Conservation (phyloP, 2,888 invertebrate genomes). For the Thecocarcelia acutangulata region DNA sequence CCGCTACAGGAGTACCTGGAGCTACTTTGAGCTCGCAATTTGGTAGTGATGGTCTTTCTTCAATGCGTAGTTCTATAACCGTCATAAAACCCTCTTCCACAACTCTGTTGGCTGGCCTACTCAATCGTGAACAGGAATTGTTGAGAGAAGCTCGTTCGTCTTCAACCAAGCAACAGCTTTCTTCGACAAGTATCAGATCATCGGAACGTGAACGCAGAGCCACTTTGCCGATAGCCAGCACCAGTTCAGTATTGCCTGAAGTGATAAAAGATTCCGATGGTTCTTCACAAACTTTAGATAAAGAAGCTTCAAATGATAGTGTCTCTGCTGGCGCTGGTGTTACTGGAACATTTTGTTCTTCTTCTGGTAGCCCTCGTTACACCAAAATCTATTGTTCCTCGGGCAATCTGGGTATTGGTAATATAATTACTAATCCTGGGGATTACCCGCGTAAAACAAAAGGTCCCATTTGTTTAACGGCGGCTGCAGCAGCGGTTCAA, state of each 20-base stretch:
- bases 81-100: slow-evolving; percentile 93
- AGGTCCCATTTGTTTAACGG: slow-evolving; percentile 78
- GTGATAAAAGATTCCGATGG: slow-evolving; percentile 52
- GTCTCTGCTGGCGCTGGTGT: slow-evolving; percentile 64
- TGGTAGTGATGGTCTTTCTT: slow-evolving; percentile 76
- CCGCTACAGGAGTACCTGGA: slow-evolving; percentile 69
- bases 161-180: slow-evolving; percentile 53
- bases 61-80: slow-evolving; percentile 73
- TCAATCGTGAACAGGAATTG: slow-evolving; percentile 84
- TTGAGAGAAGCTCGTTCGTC: slow-evolving; percentile 70
- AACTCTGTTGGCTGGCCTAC: slow-evolving; percentile 91
- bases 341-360: slow-evolving; percentile 28
- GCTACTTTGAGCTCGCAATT: slow-evolving; percentile 75
- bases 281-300: slow-evolving; percentile 53
- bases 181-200: slow-evolving; percentile 44
- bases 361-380: slow-evolving; percentile 74
- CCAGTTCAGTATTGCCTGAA: slow-evolving; percentile 71
- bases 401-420: slow-evolving; percentile 77
- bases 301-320: slow-evolving; percentile 55
- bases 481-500: slow-evolving; percentile 69
- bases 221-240: slow-evolving; percentile 76
- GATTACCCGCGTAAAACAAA: slow-evolving; percentile 80
- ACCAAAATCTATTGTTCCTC: slow-evolving; percentile 78
- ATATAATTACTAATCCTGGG: slow-evolving; percentile 79
- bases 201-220: slow-evolving; percentile 77